phyloP scores from a whole-genome alignment of 2,113 vertebrate genomes.

The Irena cyanogastra region DNA sequence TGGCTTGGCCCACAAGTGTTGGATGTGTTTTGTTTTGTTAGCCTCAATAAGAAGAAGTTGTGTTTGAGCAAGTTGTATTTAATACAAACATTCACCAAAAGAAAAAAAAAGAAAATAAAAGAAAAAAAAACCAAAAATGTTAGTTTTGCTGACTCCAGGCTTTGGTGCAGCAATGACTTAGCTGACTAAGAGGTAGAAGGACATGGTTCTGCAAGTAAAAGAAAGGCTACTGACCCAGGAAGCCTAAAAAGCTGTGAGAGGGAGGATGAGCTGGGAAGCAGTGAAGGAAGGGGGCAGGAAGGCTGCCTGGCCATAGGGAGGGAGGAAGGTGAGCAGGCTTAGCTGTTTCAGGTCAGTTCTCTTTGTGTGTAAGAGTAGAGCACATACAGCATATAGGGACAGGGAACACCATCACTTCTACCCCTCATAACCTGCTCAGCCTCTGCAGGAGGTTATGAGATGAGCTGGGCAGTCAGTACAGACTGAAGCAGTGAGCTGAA shows the following conservation, averaged over 20 bases:
- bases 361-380: not conserved
- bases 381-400: no score
- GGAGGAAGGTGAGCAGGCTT: not conserved
- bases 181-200: not conserved
- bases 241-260: not conserved
- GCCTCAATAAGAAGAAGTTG: not conserved
- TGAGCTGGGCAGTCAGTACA: not conserved
- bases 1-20: not conserved
- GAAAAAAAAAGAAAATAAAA: not conserved
- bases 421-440: not conserved
- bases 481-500: not conserved
- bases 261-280: not conserved
- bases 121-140: not conserved
- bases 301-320: not conserved
- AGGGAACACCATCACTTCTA: not conserved
- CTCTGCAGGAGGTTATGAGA: not conserved
- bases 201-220: not conserved
- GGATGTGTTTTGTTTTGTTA: not conserved
- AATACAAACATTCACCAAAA: not conserved
- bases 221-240: not conserved
- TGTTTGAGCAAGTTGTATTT: not conserved
- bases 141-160: not conserved
- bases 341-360: not conserved
- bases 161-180: not conserved
- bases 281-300: not conserved